Base-by-base conservation (phyloP, 2,888 invertebrate species). In the Ichneumoninae sp. region DNA sequence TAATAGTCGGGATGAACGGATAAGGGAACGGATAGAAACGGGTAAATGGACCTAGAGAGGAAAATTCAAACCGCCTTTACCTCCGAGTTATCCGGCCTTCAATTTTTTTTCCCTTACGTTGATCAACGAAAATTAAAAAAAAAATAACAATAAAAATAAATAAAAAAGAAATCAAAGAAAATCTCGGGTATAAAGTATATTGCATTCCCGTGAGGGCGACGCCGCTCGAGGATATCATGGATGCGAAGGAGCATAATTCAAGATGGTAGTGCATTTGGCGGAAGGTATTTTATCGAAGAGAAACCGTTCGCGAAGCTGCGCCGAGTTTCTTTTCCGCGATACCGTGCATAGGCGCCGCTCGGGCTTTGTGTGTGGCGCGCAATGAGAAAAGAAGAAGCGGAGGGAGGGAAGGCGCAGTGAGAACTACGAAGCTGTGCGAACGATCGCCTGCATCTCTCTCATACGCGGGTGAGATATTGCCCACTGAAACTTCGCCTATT, bases 401-500 rank as follows among this genome's bases (percentile, higher is more conserved):
- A 66, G 26, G 19, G 6, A 40, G 40, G 40, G 40, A 36, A 16
- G 8, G 7, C 52, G 74, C 54, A 66, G 60, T 26, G 70, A 81
- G 78, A 84, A 78, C 54, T 47, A 74, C 69, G 70, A 71, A 77
- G 69, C 74, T 70, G 81, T 33, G 69, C 63, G 73, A 60, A 73
- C 66, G 50, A 44, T 77, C 66, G 69, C 63, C 54, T 66, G 65
- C 65, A 74, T 78, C 74, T 81, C 60, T 63, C 74, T 54, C 69
- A 60, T 70, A 47, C 74, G 26, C 36, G 68, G 40, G 81, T 77
- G 81, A 81, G 69, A 81, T 81, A 84, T 75, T 50, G 63, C 84
- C 66, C 60, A 68, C 22, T 66, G 78, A 81, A 84, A 84, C 65
- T 84, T 84, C 50, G 81, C 74, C 75, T 84, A 70, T 81, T 75